Percentiles rank a stretch among this genome's conserved stretches.
Conservation (phyloP, 2,888 invertebrate species). For the Trissolcus japonicus region DNA sequence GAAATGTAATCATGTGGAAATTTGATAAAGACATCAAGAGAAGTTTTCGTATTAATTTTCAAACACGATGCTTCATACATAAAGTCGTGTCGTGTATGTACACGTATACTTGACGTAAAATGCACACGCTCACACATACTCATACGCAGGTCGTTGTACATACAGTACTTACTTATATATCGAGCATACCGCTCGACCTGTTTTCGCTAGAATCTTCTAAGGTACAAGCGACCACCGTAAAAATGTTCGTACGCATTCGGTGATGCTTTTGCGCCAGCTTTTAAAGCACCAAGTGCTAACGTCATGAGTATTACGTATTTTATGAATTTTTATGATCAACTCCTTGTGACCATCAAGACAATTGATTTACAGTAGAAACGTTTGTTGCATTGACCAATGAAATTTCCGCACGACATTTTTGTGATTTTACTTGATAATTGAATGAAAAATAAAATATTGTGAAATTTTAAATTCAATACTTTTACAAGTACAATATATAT, state of each 20-base stretch:
- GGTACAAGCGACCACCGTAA: constrained; percentile 45
- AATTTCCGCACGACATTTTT: constrained; percentile 6
- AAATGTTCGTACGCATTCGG: constrained; percentile 45
- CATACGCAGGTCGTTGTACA: constrained; percentile 42
- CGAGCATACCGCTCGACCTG: constrained; percentile 53
- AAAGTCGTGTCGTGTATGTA: constrained; percentile 37
- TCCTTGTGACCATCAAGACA: constrained; percentile 19
- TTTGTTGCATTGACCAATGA: not conserved
- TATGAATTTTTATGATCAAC: constrained; percentile 22
- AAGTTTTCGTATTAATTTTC: constrained; percentile 37
- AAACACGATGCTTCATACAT: constrained; percentile 19
- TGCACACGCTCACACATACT: constrained; percentile 37
- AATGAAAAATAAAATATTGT: not conserved
- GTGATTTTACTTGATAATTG: not conserved
- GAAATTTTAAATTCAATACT: too few species aligned
- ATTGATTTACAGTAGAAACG: constrained; percentile 35
- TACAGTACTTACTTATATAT: constrained; percentile 48
- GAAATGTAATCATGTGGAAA: constrained; percentile 37
- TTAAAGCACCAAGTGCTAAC: constrained; percentile 45
- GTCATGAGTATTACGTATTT: constrained; percentile 45
- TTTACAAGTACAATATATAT: not conserved
- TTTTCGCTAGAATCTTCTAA: constrained; percentile 50
- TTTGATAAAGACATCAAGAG: constrained; percentile 31
- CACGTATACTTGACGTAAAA: constrained; percentile 26
- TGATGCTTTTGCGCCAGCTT: constrained; percentile 37